A percentile compares a stretch with the other conserved stretches of the same genome.
phyloP scores from a whole-genome alignment of 2,113 vertebrate genomes.

The Meles meles region DNA sequence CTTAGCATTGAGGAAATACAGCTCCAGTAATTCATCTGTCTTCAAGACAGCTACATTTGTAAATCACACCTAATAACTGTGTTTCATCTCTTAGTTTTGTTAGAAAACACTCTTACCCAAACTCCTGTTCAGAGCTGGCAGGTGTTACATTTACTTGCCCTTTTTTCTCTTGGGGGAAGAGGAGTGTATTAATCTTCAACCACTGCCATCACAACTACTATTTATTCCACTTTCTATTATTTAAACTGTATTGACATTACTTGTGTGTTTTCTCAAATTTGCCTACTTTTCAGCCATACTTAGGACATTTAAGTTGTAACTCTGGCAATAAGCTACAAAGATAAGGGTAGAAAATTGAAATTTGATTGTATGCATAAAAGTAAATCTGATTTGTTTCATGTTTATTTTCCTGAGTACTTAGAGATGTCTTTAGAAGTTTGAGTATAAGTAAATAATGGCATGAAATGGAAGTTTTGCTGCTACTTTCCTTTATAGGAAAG shows the following conservation, averaged over 20 bases:
- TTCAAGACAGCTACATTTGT: neutral
- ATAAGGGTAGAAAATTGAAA: conserved; percentile 11
- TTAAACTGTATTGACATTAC: neutral
- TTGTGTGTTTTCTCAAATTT: neutral
- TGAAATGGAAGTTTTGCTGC: neutral
- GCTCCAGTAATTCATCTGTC: neutral
- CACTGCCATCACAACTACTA: neutral
- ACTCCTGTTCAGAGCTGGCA: neutral
- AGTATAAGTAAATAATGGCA: neutral
- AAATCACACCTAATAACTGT: neutral
- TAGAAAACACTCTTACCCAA: neutral
- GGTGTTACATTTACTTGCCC: neutral
- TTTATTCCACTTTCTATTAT: neutral
- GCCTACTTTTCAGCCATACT: neutral
- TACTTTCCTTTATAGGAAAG: too few relatives aligned
- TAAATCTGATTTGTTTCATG: neutral
- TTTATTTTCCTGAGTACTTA: neutral
- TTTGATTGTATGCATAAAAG: conserved; percentile 40
- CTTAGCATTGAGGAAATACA: neutral
- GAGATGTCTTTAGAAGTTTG: neutral
- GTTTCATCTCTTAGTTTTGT: neutral
- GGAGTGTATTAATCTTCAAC: neutral
- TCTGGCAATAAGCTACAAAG: neutral
- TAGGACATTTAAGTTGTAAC: neutral
- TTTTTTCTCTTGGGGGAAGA: neutral